Base-by-base conservation (phyloP, 1,140 invertebrate genomes). In the Lamellibrachia luymesi region DNA sequence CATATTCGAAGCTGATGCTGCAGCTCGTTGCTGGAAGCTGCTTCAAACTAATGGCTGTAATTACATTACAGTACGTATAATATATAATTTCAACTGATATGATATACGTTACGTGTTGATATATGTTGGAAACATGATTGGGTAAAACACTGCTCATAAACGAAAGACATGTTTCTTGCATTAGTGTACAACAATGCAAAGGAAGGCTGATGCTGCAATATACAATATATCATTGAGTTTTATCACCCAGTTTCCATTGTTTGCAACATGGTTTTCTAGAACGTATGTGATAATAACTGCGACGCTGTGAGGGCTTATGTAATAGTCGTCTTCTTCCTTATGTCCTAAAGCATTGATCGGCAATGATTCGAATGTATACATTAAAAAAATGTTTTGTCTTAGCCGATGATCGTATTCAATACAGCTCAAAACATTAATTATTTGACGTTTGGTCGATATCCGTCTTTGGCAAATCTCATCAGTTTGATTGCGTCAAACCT, bases 401-500 rank as follows among this genome's bases (percentile, higher is more conserved):
- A 80, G 0, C 64, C 13, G 64, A 38, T 38, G 38, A 38, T 0
- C 38, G 38, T 38, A 38, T 22, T 80, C 17, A 1, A 80, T 80
- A 80, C 64, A 10, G 8, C 7, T 80, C 64, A 17, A 4, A 4
- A 22, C 5, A 22, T 4, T 80, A 10, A 80, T 2, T 80, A 17
- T 4, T 80, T 80, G 64, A 22, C 64, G 64, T 80, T 8, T 25
- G 92, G 92, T 52, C 92, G 51, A 22, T 64, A 92, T 92, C 92
- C 92, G 27, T 92, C 50, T 52, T 64, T 49, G 4, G 92, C 92
- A 50, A 92, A 92, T 64, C 56, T 92, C 92, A 92, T 92, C 49
- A 92, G 51, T 52, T 92, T 92, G 92, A 92, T 92, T 51, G 92
- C 92, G 51, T 92, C 92, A 50, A 92, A 92, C 50, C 56, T 64